Percentiles rank a stretch among this genome's conserved stretches.
Conservation (phyloP, 2,888 invertebrate genomes). For the Drosophila gaucha region DNA sequence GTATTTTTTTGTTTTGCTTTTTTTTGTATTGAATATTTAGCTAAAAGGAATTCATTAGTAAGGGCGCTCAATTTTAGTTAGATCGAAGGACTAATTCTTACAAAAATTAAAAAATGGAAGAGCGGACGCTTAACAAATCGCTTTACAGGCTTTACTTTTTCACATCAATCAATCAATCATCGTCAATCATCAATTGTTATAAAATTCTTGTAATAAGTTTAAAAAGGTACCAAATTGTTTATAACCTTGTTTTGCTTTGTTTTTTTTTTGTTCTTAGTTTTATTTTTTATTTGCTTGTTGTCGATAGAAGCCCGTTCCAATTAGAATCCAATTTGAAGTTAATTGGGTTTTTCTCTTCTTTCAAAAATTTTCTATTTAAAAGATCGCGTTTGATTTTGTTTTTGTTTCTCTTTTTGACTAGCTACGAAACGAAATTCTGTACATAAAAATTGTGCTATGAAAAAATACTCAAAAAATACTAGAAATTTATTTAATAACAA, state of each 20-base stretch:
- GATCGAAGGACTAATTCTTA: slow-evolving; percentile 68
- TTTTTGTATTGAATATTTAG: slow-evolving; percentile 80
- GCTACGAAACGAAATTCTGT: slow-evolving; percentile 73
- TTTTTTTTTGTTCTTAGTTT: slow-evolving; percentile 38
- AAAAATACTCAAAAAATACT: slow-evolving; percentile 83
- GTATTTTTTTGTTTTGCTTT: slow-evolving; percentile 13
- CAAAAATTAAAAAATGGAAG: slow-evolving; percentile 73
- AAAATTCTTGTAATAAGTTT: slow-evolving; percentile 65
- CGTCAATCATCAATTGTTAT: slow-evolving; percentile 28
- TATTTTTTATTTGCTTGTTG: slow-evolving; percentile 45
- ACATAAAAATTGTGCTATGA: slow-evolving; percentile 83
- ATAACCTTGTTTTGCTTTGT: slow-evolving; percentile 71
- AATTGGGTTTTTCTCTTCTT: slow-evolving; percentile 39
- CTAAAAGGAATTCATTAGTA: slow-evolving; percentile 83
- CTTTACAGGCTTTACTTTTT: slow-evolving; percentile 73
- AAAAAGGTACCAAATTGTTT: slow-evolving; percentile 82
- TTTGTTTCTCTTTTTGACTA: slow-evolving; percentile 57
- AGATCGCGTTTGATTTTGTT: slow-evolving; percentile 49
- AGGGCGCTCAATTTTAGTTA: slow-evolving; percentile 75
- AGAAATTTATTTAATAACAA: slow-evolving; percentile 30
- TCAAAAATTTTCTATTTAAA: slow-evolving; percentile 79
- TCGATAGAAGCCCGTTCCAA: slow-evolving; percentile 58
- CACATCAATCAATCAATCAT: slow-evolving; percentile 39
- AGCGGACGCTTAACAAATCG: slow-evolving; percentile 50
- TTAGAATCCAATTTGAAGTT: slow-evolving; percentile 52